Conservation (phyloP, 2,888 invertebrate species). For the Cosmorhoe ocellata region DNA sequence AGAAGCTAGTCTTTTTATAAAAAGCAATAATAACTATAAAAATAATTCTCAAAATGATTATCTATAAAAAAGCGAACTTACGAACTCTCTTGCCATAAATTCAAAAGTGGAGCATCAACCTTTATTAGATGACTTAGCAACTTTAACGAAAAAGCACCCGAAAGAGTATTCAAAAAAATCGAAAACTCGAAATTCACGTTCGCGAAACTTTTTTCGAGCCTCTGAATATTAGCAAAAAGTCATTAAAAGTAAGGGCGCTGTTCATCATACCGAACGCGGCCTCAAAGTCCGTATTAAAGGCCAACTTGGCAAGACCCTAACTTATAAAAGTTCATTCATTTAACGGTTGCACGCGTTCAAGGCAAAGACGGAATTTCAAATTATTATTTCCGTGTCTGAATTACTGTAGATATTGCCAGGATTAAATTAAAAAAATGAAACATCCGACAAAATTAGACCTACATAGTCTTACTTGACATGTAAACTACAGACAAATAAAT, state of each 20-base stretch:
- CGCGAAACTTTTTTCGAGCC: conserved; percentile 61
- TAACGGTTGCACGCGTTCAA: conserved; percentile 73
- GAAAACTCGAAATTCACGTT: conserved; percentile 44
- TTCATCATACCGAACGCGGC: conserved; percentile 67
- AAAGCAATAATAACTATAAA: background rate
- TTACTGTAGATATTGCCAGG: conserved; percentile 24
- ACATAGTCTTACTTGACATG: too few relatives aligned
- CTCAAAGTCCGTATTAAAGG: conserved; percentile 76
- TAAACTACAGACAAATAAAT: too few relatives aligned
- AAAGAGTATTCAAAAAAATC: conserved; percentile 47
- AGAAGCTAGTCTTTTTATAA: too few relatives aligned
- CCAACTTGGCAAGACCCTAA: conserved; percentile 66
- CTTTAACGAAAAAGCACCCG: conserved; percentile 30
- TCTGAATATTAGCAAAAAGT: conserved; percentile 80
- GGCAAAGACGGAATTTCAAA: conserved; percentile 64
- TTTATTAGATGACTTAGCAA: conserved; percentile 34
- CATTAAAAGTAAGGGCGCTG: conserved; percentile 80
- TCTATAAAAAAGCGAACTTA: too few relatives aligned
- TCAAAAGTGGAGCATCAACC: conserved; percentile 17
- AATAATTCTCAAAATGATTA: too few relatives aligned
- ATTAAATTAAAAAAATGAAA: too few relatives aligned
- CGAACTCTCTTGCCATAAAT: too few relatives aligned
- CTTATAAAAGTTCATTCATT: conserved; percentile 82
- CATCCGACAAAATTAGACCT: too few relatives aligned
- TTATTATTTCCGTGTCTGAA: conserved; percentile 47